Percentiles rank a stretch among this genome's conserved stretches.
phyloP scores from a whole-genome alignment of 1,140 invertebrate species.

The Plodia interpunctella region DNA sequence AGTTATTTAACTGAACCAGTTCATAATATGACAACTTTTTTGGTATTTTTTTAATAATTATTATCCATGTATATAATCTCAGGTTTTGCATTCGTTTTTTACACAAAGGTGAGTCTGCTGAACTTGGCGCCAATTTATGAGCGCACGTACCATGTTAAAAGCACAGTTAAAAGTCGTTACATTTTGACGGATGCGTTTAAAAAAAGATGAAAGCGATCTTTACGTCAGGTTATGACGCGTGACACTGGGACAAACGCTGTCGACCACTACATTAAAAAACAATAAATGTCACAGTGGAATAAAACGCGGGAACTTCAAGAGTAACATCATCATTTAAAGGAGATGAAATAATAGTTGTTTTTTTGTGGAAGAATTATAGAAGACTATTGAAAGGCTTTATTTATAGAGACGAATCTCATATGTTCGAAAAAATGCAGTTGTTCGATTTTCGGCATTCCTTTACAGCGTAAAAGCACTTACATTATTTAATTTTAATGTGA shows the following conservation, averaged over 20 bases:
- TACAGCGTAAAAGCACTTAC: too few species aligned
- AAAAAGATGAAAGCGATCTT: constrained; percentile 53
- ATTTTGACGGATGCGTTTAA: constrained; percentile 44
- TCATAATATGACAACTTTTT: too few species aligned
- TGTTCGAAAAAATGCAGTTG: too few species aligned
- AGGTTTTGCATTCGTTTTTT: too few species aligned
- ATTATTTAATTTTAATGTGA: too few species aligned
- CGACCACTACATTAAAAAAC: constrained; percentile 60
- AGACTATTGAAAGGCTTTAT: too few species aligned
- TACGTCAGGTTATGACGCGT: constrained; percentile 42
- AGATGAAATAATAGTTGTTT: constrained; percentile 37
- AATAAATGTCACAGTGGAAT: constrained; percentile 39
- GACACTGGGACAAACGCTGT: constrained; percentile 44
- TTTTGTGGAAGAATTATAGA: constrained; percentile 26
- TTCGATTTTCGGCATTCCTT: too few species aligned
- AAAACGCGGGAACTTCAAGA: constrained; percentile 25
- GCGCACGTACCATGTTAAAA: constrained; percentile 22
- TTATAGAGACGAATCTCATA: too few species aligned
- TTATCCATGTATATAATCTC: too few species aligned
- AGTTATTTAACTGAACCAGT: too few species aligned
- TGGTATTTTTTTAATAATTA: too few species aligned
- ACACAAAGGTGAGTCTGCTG: background rate
- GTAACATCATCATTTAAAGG: constrained; percentile 28
- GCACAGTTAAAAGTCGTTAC: constrained; percentile 38
- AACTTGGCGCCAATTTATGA: constrained; percentile 33